phyloP scores from a whole-genome alignment of 2,797 vertebrate species.

The Coccyzus lansbergi region DNA sequence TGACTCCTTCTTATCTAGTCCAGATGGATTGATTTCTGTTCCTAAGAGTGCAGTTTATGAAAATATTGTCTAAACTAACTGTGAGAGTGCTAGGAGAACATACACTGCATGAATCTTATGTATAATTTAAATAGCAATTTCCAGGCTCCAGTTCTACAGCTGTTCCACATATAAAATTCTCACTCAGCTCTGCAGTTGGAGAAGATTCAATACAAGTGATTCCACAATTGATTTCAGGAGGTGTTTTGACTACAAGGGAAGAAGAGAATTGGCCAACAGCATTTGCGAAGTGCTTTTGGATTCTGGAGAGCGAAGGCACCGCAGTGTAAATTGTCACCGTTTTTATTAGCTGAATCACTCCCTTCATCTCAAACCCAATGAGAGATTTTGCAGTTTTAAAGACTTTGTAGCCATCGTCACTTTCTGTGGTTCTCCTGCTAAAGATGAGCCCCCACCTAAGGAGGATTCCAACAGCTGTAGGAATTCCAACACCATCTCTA shows the following conservation, averaged over 20 bases:
- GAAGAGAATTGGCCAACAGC: slow-evolving; percentile 39
- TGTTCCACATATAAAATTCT: slow-evolving; percentile 56
- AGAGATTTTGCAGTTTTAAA: not conserved
- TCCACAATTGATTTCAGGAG: slow-evolving; percentile 52
- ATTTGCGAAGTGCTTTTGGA: slow-evolving; percentile 33
- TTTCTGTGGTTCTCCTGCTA: not conserved
- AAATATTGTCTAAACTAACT: slow-evolving; percentile 58
- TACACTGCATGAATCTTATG: slow-evolving; percentile 31
- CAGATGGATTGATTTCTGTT: slow-evolving; percentile 54
- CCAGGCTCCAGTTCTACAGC: slow-evolving; percentile 32
- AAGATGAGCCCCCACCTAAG: not conserved
- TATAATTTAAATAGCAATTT: slow-evolving; percentile 66
- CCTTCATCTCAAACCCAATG: not conserved
- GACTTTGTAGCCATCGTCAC: not conserved
- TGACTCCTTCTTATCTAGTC: slow-evolving; percentile 15
- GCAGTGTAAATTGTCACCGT: not conserved
- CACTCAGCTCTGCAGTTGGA: slow-evolving; percentile 51
- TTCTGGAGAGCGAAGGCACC: slow-evolving; percentile 1
- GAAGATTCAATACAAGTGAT: slow-evolving; percentile 42
- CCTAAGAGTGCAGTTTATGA: slow-evolving; percentile 31
- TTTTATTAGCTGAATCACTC: not conserved
- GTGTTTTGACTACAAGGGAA: slow-evolving; percentile 48
- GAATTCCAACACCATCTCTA: not conserved
- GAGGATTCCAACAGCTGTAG: not conserved
- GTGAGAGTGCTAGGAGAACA: slow-evolving; percentile 37